Base-by-base conservation (phyloP, 1,140 invertebrate species). In the Ips typographus region DNA sequence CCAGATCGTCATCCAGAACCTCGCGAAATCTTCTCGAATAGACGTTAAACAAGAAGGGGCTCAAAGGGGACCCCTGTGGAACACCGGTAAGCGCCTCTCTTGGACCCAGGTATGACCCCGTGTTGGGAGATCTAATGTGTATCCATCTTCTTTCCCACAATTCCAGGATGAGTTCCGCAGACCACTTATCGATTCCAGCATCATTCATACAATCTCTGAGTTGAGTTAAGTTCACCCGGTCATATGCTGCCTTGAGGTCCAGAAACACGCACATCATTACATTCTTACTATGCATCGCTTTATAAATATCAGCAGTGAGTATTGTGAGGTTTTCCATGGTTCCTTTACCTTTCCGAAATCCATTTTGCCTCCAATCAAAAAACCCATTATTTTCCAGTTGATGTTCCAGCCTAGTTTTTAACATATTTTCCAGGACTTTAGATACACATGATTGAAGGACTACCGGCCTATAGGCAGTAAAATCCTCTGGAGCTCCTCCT, bases 321-420 rank as follows among this genome's bases (percentile, higher is more conserved):
- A 47, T 5, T 5, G 8, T 6, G 4, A 62, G 39, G 47, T 47
- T 52, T 2, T 62, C 60, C 5, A 8, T 44, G 4, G 60, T 62
- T 4, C 60, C 42, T 51, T 37, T 62, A 22, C 60, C 42, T 38
- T 39, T 44, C 39, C 60, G 4, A 40, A 65, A 65, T 7, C 62
- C 49, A 55, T 38, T 55, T 37, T 65, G 62, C n/a, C 5, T 4
- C 4, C 4, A 2, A 55, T 52, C 36, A 40, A 52, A 55, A 2
- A 39, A 40, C 2, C 38, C 40, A 2, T 57, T 7, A 3, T 41
- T 41, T 55, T 65, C 62, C 40, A 65, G 22, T 8, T 53, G 7
- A 36, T 55, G 40, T 8, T 65, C 62, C 8, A 65, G 4, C 38
- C 62, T 65, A 5, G 2, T 65, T 53, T 55, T 65, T 38, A 65